Evolutionary conservation across 2,113 vertebrate genomes (phyloP).

Genomic region (Alligator mississippiensis): DNA sequence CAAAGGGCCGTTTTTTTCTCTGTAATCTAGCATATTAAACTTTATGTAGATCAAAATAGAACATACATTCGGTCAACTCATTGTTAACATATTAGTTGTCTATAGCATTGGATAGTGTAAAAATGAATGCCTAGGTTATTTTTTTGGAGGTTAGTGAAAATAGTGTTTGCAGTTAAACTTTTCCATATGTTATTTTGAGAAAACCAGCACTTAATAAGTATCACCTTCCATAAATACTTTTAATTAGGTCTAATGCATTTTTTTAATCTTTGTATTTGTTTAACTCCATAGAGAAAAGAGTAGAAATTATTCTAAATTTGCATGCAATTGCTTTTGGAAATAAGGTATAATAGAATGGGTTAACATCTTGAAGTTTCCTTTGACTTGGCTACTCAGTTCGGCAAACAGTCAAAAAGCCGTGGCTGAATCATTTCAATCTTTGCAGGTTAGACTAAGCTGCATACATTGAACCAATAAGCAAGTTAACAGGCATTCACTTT

Average conservation of each 20-base stretch:
- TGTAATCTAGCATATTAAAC: background rate
- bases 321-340: background rate
- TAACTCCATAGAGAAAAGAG: background rate
- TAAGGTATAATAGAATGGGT: background rate
- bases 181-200: background rate
- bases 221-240: background rate
- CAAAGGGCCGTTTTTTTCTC: background rate
- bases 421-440: background rate
- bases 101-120: background rate
- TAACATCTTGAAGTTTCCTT: background rate
- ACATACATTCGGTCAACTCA: background rate
- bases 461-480: too few relatives aligned
- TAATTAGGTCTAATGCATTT: background rate
- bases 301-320: background rate
- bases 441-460: background rate
- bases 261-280: background rate
- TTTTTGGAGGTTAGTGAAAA: background rate
- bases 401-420: too few relatives aligned
- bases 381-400: background rate
- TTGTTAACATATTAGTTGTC: background rate
- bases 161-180: background rate
- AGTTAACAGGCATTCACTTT: too few relatives aligned
- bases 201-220: background rate
- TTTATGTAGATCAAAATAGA: too few relatives aligned
- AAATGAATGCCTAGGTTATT: background rate